Evolutionary conservation across 2,113 vertebrate genomes (phyloP).

Genomic region (Bos indicus): DNA sequence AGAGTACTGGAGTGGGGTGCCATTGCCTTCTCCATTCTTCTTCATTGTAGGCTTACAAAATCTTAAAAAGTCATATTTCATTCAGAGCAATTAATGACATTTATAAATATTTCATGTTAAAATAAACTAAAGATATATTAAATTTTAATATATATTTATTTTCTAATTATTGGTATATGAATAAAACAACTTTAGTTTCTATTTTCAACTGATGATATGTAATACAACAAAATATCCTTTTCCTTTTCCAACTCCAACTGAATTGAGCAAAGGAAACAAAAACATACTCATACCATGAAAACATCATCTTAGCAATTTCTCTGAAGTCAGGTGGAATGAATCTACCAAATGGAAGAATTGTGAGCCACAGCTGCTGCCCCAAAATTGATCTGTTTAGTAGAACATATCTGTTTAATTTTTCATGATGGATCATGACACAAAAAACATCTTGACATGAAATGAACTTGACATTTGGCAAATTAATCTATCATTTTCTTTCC

Average conservation of each 20-base stretch:
- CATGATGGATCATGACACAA: constrained; percentile 57
- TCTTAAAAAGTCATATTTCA: constrained; percentile 38
- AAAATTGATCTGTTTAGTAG: constrained; percentile 58
- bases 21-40: too few species aligned
- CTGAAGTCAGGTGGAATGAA: constrained; percentile 54
- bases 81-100: neutral
- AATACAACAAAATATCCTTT: neutral
- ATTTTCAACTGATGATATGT: neutral
- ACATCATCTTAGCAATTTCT: constrained; percentile 40
- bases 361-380: constrained; percentile 2
- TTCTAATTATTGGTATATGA: constrained; percentile 38
- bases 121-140: constrained; percentile 5
- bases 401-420: constrained; percentile 65
- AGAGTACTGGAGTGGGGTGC: too few species aligned
- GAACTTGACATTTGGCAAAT: constrained; percentile 68
- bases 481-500: constrained; percentile 70
- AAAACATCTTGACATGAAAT: constrained; percentile 59
- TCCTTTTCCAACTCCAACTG: neutral
- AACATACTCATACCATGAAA: neutral
- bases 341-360: constrained; percentile 54
- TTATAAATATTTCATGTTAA: neutral
- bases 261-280: constrained; percentile 27
- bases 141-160: constrained; percentile 55
- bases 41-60: constrained; percentile 48
- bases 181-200: neutral